Evolutionary conservation across 2,113 vertebrate genomes (phyloP).

Genomic region (Apeltes quadracus): DNA sequence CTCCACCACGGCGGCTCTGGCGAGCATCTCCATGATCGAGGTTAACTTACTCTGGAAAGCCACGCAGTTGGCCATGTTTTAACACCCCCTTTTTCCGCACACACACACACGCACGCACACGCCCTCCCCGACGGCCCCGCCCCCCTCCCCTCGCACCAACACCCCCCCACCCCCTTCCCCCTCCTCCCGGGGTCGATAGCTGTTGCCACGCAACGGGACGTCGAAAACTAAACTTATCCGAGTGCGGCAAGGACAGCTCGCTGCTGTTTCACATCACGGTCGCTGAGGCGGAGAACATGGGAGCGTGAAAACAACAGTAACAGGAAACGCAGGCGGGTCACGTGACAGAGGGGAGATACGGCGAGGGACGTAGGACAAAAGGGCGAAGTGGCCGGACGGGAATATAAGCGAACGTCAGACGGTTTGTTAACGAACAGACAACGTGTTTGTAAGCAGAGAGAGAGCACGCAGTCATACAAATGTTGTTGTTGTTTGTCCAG

Average conservation of each 20-base stretch:
- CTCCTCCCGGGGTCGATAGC: background rate
- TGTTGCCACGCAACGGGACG: background rate
- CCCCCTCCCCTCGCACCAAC: too few species aligned
- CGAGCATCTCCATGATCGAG: constrained; percentile 77
- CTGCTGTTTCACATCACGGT: constrained; percentile 26
- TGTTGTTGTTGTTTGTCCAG: background rate
- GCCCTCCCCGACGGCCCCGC: too few species aligned
- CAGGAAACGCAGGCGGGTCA: constrained; percentile 59
- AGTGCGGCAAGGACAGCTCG: background rate
- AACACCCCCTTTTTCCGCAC: background rate
- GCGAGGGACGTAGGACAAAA: constrained; percentile 30
- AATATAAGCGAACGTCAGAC: background rate
- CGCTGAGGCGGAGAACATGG: constrained; percentile 43
- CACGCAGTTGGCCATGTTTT: constrained; percentile 63
- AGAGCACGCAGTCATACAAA: too few species aligned
- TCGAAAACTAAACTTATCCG: background rate
- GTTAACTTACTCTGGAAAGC: constrained; percentile 76
- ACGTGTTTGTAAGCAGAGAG: background rate
- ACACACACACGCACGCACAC: too few species aligned
- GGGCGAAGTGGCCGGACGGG: background rate
- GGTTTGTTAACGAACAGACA: background rate
- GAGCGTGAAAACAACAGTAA: constrained; percentile 51
- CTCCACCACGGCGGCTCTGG: constrained; percentile 77
- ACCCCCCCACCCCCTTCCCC: background rate
- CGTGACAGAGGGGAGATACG: constrained; percentile 33